These are phyloP conservation scores for Psammodynastes pulverulentus DNA, from an alignment of 2,113 vertebrate species.

Conservation along the genomic window DNA sequence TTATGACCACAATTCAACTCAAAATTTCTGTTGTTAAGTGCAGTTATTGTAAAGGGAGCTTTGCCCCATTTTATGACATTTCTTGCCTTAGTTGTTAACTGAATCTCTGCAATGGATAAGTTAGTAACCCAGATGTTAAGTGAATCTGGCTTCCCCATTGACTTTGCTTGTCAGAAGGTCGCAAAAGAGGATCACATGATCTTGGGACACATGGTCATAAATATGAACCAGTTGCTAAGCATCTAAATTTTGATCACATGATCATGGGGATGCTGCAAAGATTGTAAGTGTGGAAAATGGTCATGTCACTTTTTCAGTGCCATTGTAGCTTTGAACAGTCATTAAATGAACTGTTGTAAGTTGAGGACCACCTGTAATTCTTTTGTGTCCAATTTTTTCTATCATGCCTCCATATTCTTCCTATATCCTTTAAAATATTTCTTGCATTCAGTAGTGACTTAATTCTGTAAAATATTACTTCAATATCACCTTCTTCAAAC, in stretches of 20 bases:
- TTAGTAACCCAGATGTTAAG: background rate
- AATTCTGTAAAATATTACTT: background rate
- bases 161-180: background rate
- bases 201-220: background rate
- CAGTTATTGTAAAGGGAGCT: background rate
- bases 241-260: background rate
- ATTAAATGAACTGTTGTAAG: background rate
- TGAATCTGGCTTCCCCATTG: background rate
- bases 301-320: background rate
- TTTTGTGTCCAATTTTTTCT: background rate
- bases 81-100: background rate
- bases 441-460: background rate
- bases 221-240: background rate
- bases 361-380: background rate
- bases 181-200: background rate
- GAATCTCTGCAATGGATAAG: background rate
- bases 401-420: background rate
- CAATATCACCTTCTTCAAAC: background rate
- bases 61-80: background rate
- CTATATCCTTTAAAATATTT: background rate
- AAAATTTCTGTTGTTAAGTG: background rate
- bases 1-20: background rate
- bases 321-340: background rate
- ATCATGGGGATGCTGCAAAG: background rate
- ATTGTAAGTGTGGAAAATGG: background rate